phyloP scores from a whole-genome alignment of 2,888 invertebrate genomes.

The Sinotaia quadrata region DNA sequence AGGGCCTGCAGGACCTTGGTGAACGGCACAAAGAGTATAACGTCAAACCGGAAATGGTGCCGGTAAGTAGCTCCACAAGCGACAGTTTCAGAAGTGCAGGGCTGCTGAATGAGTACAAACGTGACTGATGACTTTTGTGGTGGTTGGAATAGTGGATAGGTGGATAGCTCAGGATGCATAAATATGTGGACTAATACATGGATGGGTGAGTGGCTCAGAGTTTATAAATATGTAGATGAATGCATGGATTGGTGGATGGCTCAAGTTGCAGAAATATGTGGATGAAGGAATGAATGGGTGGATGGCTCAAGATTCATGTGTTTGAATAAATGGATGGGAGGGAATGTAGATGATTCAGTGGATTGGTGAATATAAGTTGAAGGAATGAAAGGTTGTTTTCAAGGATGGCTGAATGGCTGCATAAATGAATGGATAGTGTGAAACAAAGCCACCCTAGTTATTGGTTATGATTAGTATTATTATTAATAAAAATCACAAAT shows the following conservation, averaged over 20 bases:
- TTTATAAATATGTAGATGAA: background rate
- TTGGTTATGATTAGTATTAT: too few species aligned
- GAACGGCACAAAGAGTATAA: conserved; percentile 57
- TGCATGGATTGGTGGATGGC: background rate
- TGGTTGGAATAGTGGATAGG: background rate
- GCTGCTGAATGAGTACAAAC: background rate
- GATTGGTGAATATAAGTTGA: too few species aligned
- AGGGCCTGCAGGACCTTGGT: conserved; percentile 54
- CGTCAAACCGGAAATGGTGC: conserved; percentile 56
- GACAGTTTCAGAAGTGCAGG: background rate
- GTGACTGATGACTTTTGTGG: background rate
- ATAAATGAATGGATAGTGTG: too few species aligned
- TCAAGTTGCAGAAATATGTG: too few species aligned
- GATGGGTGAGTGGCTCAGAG: background rate
- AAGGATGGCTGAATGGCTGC: too few species aligned
- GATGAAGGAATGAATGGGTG: background rate
- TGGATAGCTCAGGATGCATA: background rate
- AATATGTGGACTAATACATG: background rate
- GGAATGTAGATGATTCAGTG: background rate
- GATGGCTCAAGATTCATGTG: background rate
- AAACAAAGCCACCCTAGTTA: too few species aligned
- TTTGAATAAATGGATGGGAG: background rate
- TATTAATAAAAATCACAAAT: too few species aligned
- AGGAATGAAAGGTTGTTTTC: too few species aligned
- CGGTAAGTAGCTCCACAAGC: conserved; percentile 44